These are phyloP conservation scores for Collichthys lucidus DNA, from an alignment of 2,113 vertebrate species.

Conservation along the genomic window DNA sequence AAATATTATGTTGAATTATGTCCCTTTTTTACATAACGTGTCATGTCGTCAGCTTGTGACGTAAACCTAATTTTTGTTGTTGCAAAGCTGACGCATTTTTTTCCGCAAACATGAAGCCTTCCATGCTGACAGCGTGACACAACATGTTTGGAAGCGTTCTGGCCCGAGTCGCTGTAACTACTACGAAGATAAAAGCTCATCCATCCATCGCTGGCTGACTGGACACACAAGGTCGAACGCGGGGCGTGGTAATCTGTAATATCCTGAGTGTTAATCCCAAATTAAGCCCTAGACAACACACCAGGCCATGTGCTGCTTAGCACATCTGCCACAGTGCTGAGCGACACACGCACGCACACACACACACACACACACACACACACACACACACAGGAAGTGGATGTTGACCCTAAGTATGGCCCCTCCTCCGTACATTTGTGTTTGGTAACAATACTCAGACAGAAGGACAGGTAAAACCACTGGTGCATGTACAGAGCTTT, in stretches of 20 bases:
- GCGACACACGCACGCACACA: not conserved
- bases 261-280: constrained; percentile 73
- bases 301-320: constrained; percentile 61
- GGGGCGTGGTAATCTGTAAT: constrained; percentile 74
- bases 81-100: not conserved
- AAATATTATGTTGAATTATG: not conserved
- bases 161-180: constrained; percentile 53
- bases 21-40: too few relatives aligned
- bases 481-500: not conserved
- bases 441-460: constrained; percentile 16
- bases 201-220: constrained; percentile 39
- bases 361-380: not conserved
- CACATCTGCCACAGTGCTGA: constrained; percentile 33
- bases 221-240: constrained; percentile 65
- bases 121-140: constrained; percentile 38
- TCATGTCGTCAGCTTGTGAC: too few relatives aligned
- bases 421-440: constrained; percentile 3
- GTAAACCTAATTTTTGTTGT: too few relatives aligned
- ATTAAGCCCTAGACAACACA: constrained; percentile 69
- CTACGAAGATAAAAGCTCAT: constrained; percentile 66
- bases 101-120: not conserved
- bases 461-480: not conserved
- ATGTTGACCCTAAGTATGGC: constrained; percentile 45
- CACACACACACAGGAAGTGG: not conserved
- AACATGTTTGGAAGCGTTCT: constrained; percentile 31